phyloP scores from a whole-genome alignment of 2,888 invertebrate species.

The Xestia sexstrigata region DNA sequence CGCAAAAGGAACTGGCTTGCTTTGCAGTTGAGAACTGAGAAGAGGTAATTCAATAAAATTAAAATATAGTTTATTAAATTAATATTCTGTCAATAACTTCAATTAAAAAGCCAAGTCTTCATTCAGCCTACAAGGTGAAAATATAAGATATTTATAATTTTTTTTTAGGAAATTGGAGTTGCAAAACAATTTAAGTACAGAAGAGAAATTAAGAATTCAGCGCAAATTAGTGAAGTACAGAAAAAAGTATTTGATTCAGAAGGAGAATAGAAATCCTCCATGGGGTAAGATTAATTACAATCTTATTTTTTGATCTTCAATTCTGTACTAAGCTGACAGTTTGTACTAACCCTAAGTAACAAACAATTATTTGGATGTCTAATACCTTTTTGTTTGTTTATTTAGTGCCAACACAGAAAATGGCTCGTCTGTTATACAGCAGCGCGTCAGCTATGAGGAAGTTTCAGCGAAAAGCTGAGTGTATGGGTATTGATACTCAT shows the following conservation, averaged over 20 bases:
- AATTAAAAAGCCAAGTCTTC: background rate
- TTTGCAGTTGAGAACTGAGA: constrained; percentile 95
- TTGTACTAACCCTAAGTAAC: background rate
- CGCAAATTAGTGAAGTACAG: constrained; percentile 96
- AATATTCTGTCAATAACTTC: background rate
- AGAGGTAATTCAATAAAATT: constrained; percentile 85
- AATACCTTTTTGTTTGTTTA: background rate
- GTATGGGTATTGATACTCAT: constrained; percentile 97
- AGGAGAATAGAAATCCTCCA: constrained; percentile 93
- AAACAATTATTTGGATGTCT: background rate
- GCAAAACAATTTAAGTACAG: constrained; percentile 91
- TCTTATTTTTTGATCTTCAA: background rate
- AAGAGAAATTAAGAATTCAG: constrained; percentile 94
- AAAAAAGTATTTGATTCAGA: constrained; percentile 94
- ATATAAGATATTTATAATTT: background rate
- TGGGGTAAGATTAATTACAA: constrained; percentile 92
- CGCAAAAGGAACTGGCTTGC: constrained; percentile 96
- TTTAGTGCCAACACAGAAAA: constrained; percentile 97
- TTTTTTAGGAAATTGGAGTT: constrained; percentile 89
- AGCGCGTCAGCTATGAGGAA: constrained; percentile 97
- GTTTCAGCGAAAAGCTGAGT: constrained; percentile 95
- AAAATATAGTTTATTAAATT: background rate
- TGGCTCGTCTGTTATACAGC: constrained; percentile 97
- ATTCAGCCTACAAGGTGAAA: background rate
- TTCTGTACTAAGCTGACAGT: background rate